Percentiles rank a stretch among this genome's conserved stretches.
Evolutionary conservation across 2,797 vertebrate species (phyloP).

Genomic region (Paratrypauchen microcephalus): DNA sequence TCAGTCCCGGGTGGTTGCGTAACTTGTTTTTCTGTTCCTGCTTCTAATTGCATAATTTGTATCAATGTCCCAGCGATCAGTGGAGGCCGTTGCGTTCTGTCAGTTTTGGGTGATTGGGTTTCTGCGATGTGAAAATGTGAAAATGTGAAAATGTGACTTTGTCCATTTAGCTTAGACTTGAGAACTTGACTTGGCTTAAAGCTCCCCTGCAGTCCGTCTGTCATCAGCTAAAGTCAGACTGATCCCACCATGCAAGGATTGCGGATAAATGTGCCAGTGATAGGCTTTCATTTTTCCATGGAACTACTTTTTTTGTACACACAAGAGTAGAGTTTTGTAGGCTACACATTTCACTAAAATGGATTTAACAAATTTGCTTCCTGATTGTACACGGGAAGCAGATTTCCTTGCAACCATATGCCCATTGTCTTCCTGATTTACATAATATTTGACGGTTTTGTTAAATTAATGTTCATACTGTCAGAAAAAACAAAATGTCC

Average conservation of each 20-base stretch:
- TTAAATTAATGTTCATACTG: no score
- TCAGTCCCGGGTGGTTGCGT: conserved; percentile 44
- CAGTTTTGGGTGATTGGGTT: conserved; percentile 13
- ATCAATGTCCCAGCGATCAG: conserved; percentile 16
- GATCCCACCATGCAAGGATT: conserved; percentile 48
- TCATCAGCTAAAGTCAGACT: conserved; percentile 63
- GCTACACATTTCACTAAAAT: neutral
- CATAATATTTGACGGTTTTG: no score
- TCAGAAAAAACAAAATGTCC: no score
- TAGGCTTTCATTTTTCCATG: conserved; percentile 32
- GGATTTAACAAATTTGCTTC: no score
- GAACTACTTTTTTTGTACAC: neutral
- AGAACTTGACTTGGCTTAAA: conserved; percentile 32
- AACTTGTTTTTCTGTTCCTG: conserved; percentile 43
- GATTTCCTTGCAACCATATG: no score
- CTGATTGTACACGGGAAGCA: no score
- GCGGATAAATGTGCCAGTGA: conserved; percentile 37
- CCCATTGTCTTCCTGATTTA: no score
- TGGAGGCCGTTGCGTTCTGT: conserved; percentile 15
- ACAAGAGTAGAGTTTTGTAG: neutral
- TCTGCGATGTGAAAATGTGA: conserved; percentile 12
- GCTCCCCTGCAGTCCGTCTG: conserved; percentile 67
- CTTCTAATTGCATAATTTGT: conserved; percentile 38
- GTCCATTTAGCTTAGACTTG: conserved; percentile 32
- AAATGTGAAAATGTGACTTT: conserved; percentile 6